These are phyloP conservation scores for Lepidocyrtinus sp. DNA, from an alignment of 2,888 invertebrate species.

Conservation along the genomic window DNA sequence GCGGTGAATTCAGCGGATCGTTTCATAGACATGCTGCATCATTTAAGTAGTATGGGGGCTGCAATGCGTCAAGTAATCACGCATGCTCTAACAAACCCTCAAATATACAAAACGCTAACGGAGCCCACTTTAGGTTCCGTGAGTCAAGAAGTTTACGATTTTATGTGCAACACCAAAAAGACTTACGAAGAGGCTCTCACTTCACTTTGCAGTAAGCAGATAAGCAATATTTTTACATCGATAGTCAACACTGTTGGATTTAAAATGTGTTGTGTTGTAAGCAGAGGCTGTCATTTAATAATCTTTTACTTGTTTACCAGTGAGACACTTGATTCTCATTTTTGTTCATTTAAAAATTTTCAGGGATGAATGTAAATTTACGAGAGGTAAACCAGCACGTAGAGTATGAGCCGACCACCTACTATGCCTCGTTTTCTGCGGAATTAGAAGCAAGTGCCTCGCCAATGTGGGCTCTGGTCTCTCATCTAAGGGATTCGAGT, in stretches of 20 bases:
- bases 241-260: too few relatives aligned
- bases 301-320: background rate
- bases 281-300: background rate
- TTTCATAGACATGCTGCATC: slow-evolving; percentile 91
- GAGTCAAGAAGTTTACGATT: slow-evolving; percentile 81
- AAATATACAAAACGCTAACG: slow-evolving; percentile 82
- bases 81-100: slow-evolving; percentile 88
- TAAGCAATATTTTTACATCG: slow-evolving; percentile 75
- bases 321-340: background rate
- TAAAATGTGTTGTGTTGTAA: too few relatives aligned
- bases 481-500: slow-evolving; percentile 85
- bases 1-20: slow-evolving; percentile 89
- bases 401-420: slow-evolving; percentile 97
- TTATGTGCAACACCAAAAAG: slow-evolving; percentile 81
- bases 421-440: slow-evolving; percentile 97
- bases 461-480: slow-evolving; percentile 97
- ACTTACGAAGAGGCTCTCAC: slow-evolving; percentile 88
- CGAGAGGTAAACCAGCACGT: slow-evolving; percentile 92
- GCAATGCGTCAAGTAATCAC: slow-evolving; percentile 96
- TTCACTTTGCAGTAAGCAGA: slow-evolving; percentile 79
- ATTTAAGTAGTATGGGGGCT: slow-evolving; percentile 96
- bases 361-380: slow-evolving; percentile 98
- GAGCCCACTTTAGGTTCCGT: slow-evolving; percentile 71
- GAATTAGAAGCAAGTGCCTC: slow-evolving; percentile 97
- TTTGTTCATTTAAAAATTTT: slow-evolving; percentile 73